A percentile compares a stretch with the other conserved stretches of the same genome.
Evolutionary conservation across 2,888 invertebrate species (phyloP).

Genomic region (Orthosia gracilis): DNA sequence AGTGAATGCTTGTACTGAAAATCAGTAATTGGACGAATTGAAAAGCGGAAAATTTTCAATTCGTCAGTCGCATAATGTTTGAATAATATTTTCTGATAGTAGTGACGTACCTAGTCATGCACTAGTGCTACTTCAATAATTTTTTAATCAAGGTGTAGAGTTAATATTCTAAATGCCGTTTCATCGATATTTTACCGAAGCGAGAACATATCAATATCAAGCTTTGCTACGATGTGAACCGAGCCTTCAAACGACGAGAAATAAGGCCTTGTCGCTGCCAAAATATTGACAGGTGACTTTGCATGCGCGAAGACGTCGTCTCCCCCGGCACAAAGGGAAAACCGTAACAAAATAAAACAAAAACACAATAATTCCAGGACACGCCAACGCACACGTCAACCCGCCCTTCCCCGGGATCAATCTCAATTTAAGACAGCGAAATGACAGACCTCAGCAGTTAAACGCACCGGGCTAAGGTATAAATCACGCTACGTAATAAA

Average conservation of each 20-base stretch:
- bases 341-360: slow-evolving; percentile 78
- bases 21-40: slow-evolving; percentile 29
- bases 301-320: slow-evolving; percentile 67
- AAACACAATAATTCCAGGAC: slow-evolving; percentile 82
- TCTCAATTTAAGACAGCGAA: slow-evolving; percentile 90
- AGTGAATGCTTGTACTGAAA: slow-evolving; percentile 18
- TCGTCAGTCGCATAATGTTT: slow-evolving; percentile 10
- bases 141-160: not conserved
- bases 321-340: slow-evolving; percentile 68
- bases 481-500: slow-evolving; percentile 89
- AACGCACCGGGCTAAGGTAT: slow-evolving; percentile 88
- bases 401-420: slow-evolving; percentile 85
- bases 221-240: slow-evolving; percentile 4
- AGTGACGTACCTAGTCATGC: not conserved
- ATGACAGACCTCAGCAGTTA: slow-evolving; percentile 90
- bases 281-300: slow-evolving; percentile 71
- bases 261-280: slow-evolving; percentile 65
- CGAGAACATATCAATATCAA: slow-evolving; percentile 18
- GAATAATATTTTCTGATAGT: slow-evolving; percentile 6
- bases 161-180: not conserved
- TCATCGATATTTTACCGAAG: not conserved
- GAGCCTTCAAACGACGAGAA: slow-evolving; percentile 61
- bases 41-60: slow-evolving; percentile 13
- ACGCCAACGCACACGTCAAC: slow-evolving; percentile 78
- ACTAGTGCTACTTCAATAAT: not conserved